These are phyloP conservation scores for Lepus townsendii DNA, from an alignment of 2,797 vertebrate species.

Conservation along the genomic window DNA sequence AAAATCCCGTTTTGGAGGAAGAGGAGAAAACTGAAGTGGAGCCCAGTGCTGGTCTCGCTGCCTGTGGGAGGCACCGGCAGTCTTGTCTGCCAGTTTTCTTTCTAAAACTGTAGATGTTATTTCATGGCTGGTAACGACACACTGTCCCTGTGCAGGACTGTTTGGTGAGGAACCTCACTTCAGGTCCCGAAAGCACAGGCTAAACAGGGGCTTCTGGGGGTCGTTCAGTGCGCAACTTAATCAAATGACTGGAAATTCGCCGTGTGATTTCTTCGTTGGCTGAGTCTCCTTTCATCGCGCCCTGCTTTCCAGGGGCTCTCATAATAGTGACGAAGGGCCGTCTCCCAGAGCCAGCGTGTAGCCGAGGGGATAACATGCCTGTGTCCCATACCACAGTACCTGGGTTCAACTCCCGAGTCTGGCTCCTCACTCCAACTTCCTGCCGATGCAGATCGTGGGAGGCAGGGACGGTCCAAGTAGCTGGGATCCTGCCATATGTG, in stretches of 20 bases:
- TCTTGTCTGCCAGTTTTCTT: background rate
- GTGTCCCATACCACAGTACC: no score
- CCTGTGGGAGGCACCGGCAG: background rate
- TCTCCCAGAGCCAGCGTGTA: background rate
- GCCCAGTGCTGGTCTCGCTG: background rate
- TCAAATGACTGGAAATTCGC: background rate
- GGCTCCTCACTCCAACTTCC: no score
- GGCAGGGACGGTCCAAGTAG: no score
- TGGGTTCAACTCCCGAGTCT: no score
- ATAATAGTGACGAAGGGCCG: background rate
- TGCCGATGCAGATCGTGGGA: no score
- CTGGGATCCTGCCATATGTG: no score
- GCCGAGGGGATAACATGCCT: no score
- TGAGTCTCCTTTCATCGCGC: background rate
- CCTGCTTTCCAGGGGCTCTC: background rate
- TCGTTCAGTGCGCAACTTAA: background rate
- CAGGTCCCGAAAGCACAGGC: background rate
- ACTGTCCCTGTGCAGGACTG: background rate
- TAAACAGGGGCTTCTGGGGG: background rate
- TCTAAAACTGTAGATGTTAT: background rate
- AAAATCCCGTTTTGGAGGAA: background rate
- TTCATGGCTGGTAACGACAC: background rate
- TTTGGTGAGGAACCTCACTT: background rate
- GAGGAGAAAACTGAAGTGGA: background rate
- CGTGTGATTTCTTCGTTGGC: background rate